A percentile compares a stretch with the other conserved stretches of the same genome.
phyloP scores from a whole-genome alignment of 2,797 vertebrate genomes.

The Podargus strigoides region DNA sequence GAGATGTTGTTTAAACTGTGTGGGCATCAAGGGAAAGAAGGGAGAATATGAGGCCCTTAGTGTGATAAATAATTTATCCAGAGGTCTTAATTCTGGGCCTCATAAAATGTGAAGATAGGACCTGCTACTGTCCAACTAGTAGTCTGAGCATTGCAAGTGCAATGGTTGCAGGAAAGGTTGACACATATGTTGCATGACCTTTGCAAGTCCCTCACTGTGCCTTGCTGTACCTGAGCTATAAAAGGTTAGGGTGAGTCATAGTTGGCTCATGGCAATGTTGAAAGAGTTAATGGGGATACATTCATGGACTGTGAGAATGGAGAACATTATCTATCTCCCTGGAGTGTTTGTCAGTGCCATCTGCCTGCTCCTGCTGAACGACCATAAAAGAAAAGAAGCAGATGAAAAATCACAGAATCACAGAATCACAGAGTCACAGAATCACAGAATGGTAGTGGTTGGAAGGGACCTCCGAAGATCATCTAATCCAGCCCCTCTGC shows the following conservation, averaged over 20 bases:
- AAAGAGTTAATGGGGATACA: neutral
- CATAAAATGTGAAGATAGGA: neutral
- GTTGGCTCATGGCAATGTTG: fast-evolving
- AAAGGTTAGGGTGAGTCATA: fast-evolving
- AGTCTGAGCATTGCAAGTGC: neutral
- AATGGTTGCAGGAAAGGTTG: neutral
- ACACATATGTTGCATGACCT: fast-evolving
- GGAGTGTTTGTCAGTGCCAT: neutral
- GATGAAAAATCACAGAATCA: no score
- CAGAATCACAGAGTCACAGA: no score
- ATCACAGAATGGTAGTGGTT: no score
- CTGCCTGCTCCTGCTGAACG: neutral
- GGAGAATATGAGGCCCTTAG: fast-evolving
- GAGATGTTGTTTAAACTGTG: neutral
- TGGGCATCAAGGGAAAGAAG: neutral
- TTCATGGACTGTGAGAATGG: neutral
- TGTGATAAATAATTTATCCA: neutral
- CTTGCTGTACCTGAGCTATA: fast-evolving
- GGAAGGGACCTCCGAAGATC: no score
- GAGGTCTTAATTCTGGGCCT: neutral
- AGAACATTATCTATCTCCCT: neutral
- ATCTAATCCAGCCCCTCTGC: no score
- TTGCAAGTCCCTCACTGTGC: neutral
- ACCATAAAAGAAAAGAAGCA: neutral
- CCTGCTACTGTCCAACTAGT: neutral